phyloP scores from a whole-genome alignment of 2,113 vertebrate species.

The Thermophis baileyi region DNA sequence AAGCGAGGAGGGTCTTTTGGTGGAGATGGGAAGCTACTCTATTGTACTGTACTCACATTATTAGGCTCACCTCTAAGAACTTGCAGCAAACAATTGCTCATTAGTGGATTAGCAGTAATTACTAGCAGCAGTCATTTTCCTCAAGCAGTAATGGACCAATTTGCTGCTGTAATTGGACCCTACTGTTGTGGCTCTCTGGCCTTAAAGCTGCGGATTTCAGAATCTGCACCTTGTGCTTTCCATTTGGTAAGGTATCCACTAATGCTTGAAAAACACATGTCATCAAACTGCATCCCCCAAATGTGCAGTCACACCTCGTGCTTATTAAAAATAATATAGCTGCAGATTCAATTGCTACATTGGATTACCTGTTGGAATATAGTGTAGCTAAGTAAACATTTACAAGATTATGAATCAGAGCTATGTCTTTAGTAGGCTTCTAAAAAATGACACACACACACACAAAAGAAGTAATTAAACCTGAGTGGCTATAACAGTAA shows the following conservation, averaged over 20 bases:
- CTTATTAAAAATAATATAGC: neutral
- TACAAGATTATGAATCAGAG: neutral
- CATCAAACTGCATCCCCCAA: neutral
- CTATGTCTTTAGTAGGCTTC: neutral
- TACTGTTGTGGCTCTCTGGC: slow-evolving; percentile 52
- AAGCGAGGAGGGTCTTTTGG: slow-evolving; percentile 28
- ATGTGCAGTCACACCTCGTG: neutral
- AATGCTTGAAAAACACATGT: slow-evolving; percentile 9
- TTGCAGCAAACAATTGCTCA: slow-evolving; percentile 81
- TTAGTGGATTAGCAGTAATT: slow-evolving; percentile 86
- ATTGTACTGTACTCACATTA: slow-evolving; percentile 67
- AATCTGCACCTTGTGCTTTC: slow-evolving; percentile 15
- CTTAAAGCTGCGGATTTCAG: slow-evolving; percentile 48
- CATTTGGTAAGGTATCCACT: neutral
- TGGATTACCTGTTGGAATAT: neutral
- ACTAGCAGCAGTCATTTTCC: slow-evolving; percentile 72
- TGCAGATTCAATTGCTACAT: neutral
- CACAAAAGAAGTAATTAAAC: neutral
- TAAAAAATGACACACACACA: neutral
- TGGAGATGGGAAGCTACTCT: slow-evolving; percentile 33
- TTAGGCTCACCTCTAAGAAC: slow-evolving; percentile 75
- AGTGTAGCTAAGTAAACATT: neutral
- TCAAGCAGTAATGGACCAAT: slow-evolving; percentile 72
- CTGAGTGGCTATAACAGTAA: neutral
- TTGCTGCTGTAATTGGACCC: slow-evolving; percentile 78